A percentile compares a stretch with the other conserved stretches of the same genome.
Conservation (phyloP, 2,888 invertebrate species). For the Campopleginae sp. region DNA sequence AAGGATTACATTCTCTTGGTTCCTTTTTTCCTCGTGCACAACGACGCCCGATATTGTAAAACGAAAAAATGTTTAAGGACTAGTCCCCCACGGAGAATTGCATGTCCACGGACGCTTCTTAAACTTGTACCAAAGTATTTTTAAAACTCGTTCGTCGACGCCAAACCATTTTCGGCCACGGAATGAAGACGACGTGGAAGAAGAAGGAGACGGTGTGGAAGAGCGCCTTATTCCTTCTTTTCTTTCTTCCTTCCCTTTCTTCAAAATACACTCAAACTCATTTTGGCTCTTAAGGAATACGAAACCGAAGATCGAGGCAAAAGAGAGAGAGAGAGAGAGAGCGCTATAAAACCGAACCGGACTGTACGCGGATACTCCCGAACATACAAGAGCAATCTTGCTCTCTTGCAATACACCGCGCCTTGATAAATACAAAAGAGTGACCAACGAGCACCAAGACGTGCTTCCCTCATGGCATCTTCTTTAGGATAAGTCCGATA, state of each 20-base stretch:
- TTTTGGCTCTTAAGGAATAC: constrained; percentile 12
- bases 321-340: background rate
- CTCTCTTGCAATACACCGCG: constrained; percentile 27
- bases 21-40: constrained; percentile 27
- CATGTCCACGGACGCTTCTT: constrained; percentile 47
- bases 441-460: constrained; percentile 36
- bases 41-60: constrained; percentile 75
- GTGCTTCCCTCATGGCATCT: background rate
- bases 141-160: constrained; percentile 76
- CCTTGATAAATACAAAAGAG: constrained; percentile 29
- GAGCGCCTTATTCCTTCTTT: background rate
- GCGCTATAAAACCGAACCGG: constrained; percentile 35
- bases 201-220: constrained; percentile 21
- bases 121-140: constrained; percentile 71
- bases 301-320: constrained; percentile 15
- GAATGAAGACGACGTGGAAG: constrained; percentile 5
- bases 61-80: constrained; percentile 61
- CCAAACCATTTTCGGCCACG: constrained; percentile 70
- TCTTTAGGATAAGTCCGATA: constrained; percentile 4
- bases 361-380: constrained; percentile 50
- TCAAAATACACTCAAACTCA: constrained; percentile 36
- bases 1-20: constrained; percentile 7
- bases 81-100: constrained; percentile 51
- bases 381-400: constrained; percentile 47
- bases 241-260: constrained; percentile 14